phyloP scores from a whole-genome alignment of 1,140 invertebrate species.

The Pseudoatta argentina region DNA sequence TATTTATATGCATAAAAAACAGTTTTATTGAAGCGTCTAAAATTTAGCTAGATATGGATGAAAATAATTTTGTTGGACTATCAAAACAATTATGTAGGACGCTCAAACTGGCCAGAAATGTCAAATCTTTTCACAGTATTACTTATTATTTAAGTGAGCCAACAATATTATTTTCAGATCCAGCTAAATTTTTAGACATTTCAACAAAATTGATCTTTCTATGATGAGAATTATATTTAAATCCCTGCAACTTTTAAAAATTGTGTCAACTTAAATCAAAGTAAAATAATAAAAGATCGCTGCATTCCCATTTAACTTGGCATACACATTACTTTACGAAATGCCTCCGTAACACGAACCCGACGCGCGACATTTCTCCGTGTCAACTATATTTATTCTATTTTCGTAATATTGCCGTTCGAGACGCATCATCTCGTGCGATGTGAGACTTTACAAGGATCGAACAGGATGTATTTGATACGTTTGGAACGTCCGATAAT shows the following conservation, averaged over 20 bases:
- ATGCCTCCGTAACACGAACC: conserved; percentile 5
- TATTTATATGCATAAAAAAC: neutral
- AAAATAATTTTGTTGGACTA: too few species aligned
- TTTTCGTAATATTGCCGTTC: conserved; percentile 27
- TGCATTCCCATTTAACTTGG: conserved; percentile 32
- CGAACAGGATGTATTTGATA: conserved; percentile 7
- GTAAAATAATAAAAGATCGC: conserved; percentile 20
- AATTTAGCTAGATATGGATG: too few species aligned
- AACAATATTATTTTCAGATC: too few species aligned
- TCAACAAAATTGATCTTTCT: too few species aligned
- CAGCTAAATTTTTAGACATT: too few species aligned
- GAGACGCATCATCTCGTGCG: neutral
- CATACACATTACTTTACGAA: conserved; percentile 1
- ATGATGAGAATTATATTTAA: neutral
- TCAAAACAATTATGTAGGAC: too few species aligned
- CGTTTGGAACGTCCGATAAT: conserved; percentile 40
- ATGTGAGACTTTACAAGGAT: conserved; percentile 24
- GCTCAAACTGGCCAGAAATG: too few species aligned
- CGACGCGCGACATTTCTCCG: conserved; percentile 14
- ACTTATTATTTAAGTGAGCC: too few species aligned
- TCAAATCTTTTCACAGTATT: too few species aligned
- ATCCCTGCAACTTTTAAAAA: conserved; percentile 6
- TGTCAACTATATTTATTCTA: conserved; percentile 20
- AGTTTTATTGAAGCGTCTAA: too few species aligned
- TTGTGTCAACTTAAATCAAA: neutral